Evolutionary conservation across 2,888 invertebrate genomes (phyloP).

Genomic region (Hemithea aestivaria): DNA sequence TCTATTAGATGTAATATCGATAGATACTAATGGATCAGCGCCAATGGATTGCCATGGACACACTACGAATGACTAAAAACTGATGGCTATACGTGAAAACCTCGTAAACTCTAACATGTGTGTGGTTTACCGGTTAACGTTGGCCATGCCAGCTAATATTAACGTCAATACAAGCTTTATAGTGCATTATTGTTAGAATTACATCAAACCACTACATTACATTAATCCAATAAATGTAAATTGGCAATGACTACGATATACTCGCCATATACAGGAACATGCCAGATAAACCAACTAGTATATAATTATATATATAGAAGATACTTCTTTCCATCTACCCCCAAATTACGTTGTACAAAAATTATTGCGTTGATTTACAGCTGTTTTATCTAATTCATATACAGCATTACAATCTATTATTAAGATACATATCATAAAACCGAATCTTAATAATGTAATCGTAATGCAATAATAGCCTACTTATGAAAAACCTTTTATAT

Average conservation of each 20-base stretch:
- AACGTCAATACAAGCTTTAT: constrained; percentile 27
- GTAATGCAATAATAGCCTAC: constrained; percentile 44
- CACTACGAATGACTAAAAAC: constrained; percentile 21
- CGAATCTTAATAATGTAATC: constrained; percentile 48
- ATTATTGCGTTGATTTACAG: constrained; percentile 59
- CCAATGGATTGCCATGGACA: constrained; percentile 18
- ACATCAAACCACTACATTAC: constrained; percentile 27
- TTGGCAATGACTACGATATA: constrained; percentile 22
- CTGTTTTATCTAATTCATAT: constrained; percentile 39
- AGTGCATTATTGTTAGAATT: constrained; percentile 28
- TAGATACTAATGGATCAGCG: constrained; percentile 20
- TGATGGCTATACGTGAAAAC: constrained; percentile 9
- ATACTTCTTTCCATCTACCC: constrained; percentile 32
- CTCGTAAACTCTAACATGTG: constrained; percentile 6
- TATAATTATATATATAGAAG: constrained; percentile 12
- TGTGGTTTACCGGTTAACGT: constrained; percentile 21
- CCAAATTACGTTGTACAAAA: constrained; percentile 61
- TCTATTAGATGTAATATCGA: neutral
- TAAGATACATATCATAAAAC: constrained; percentile 38
- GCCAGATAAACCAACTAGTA: constrained; percentile 58
- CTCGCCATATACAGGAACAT: constrained; percentile 60
- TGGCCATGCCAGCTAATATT: constrained; percentile 29
- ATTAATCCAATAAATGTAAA: constrained; percentile 22
- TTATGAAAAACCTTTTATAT: constrained; percentile 63
- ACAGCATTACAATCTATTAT: constrained; percentile 44